Conservation (phyloP, 2,113 vertebrate genomes). For the Casuarius casuarius region DNA sequence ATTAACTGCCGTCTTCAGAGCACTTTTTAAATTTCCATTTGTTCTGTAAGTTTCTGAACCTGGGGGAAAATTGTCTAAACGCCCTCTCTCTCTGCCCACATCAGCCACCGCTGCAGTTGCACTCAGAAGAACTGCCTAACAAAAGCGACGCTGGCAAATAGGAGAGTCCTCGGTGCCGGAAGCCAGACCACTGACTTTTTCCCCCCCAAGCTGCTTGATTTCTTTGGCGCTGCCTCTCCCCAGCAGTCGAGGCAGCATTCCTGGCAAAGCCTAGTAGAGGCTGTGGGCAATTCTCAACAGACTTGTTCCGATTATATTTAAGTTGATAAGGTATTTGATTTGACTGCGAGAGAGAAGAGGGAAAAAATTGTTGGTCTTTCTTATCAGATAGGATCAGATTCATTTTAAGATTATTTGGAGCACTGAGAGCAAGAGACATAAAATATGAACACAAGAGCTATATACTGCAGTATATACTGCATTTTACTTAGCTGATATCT, state of each 20-base stretch:
- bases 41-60: not conserved
- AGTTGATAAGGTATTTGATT: constrained; percentile 31
- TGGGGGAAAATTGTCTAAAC: not conserved
- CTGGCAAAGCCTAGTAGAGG: not conserved
- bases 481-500: not conserved
- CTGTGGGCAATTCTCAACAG: not conserved
- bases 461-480: not conserved
- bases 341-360: not conserved
- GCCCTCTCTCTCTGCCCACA: not conserved
- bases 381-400: constrained; percentile 46
- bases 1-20: not conserved
- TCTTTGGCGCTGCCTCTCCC: not conserved
- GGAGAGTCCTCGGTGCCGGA: not conserved
- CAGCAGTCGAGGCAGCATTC: not conserved
- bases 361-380: not conserved
- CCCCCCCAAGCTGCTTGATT: not conserved
- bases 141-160: not conserved
- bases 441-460: constrained; percentile 34
- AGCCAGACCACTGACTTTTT: not conserved
- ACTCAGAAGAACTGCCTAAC: not conserved
- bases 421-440: not conserved
- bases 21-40: not conserved
- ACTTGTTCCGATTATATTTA: constrained; percentile 16
- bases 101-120: not conserved
- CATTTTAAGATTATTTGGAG: constrained; percentile 50